Base-by-base conservation (phyloP, 1,140 invertebrate species). In the Conus betulinus region DNA sequence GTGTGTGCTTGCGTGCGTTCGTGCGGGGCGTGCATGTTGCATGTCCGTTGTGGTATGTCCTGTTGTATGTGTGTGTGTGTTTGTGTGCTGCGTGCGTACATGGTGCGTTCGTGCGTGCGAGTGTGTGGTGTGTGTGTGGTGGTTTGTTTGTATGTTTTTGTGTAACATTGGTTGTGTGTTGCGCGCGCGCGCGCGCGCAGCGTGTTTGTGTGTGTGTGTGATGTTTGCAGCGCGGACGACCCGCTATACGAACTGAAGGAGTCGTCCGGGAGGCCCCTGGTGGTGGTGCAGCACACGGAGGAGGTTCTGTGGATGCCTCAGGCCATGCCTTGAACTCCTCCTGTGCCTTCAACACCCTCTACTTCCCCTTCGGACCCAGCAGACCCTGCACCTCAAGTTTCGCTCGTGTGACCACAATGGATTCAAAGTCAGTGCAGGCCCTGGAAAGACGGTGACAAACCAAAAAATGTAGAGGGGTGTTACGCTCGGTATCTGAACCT, bases 281-380 rank as follows among this genome's bases (percentile, higher is more conserved):
- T 94, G 13, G 92, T 94, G 5, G 93, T 96, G 0, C 92, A 94
- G 93, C 97, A 98, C 94, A 99, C 98, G 95, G 99, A 99, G 17
- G 98, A 98, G 95, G 98, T 99, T 57, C 96, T 98, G 76, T 99
- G 99, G 99, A 98, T 99, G 95, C 99, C 99, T 63, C 98, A 98
- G 76, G 99, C 99, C 17, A 99, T 99, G 94, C 99, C n/a, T n/a
- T 99, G 94, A 99, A 99, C 95, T 99, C 98, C 20, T 99, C 98
- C 10, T 99, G 99, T 91, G 87, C 90, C 82, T 95, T 95, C 89
- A 98, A 99, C 94, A 95, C 94, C 17, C 93, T 93, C 60, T 94
- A 93, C 89, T 95, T 95, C 89, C 95, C 95, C 10, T 95, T 95
- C 91, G 95, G 95, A n/a, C n/a, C 89, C 78, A 93, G 63, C 95